Percentiles rank a stretch among this genome's conserved stretches.
Conservation (phyloP, 1,140 invertebrate species). For the Aradophagus sp. region DNA sequence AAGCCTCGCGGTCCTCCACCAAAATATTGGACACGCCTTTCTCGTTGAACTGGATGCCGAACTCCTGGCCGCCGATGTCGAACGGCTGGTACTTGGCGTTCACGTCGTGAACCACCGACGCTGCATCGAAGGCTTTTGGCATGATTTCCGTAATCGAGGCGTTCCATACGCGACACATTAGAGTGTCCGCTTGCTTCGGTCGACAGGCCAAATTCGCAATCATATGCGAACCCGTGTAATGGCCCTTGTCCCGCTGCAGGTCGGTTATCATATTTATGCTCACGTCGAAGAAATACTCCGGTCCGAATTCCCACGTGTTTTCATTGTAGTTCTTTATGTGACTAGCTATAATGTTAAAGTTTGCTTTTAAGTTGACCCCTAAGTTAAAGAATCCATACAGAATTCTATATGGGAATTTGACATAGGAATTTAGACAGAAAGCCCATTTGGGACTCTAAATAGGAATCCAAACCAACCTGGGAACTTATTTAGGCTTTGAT, state of each 20-base stretch:
- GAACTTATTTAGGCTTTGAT: too few relatives aligned
- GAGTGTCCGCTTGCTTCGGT: slow-evolving; percentile 43
- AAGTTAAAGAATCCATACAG: too few relatives aligned
- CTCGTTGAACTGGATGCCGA: slow-evolving; percentile 59
- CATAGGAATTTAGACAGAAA: too few relatives aligned
- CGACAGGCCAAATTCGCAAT: slow-evolving; percentile 56
- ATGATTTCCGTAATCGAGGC: slow-evolving; percentile 46
- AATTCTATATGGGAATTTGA: too few relatives aligned
- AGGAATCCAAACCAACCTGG: too few relatives aligned
- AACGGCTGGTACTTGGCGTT: slow-evolving; percentile 32
- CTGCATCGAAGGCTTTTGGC: slow-evolving; percentile 20
- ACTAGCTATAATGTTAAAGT: slow-evolving; percentile 42
- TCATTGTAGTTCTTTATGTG: slow-evolving; percentile 41
- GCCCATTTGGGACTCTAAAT: too few relatives aligned
- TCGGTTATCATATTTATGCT: slow-evolving; percentile 52
- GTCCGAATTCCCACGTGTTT: slow-evolving; percentile 56
- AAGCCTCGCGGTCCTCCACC: slow-evolving; percentile 37
- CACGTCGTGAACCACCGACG: not conserved
- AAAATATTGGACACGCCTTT: slow-evolving; percentile 48
- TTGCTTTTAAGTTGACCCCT: too few relatives aligned
- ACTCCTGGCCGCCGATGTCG: slow-evolving; percentile 40
- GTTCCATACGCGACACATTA: slow-evolving; percentile 57
- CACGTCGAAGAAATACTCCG: slow-evolving; percentile 60
- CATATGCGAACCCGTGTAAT: slow-evolving; percentile 49
- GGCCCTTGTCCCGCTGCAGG: slow-evolving; percentile 40